Evolutionary conservation across 1,140 invertebrate genomes (phyloP).

Genomic region (Drosophila ogumai): DNA sequence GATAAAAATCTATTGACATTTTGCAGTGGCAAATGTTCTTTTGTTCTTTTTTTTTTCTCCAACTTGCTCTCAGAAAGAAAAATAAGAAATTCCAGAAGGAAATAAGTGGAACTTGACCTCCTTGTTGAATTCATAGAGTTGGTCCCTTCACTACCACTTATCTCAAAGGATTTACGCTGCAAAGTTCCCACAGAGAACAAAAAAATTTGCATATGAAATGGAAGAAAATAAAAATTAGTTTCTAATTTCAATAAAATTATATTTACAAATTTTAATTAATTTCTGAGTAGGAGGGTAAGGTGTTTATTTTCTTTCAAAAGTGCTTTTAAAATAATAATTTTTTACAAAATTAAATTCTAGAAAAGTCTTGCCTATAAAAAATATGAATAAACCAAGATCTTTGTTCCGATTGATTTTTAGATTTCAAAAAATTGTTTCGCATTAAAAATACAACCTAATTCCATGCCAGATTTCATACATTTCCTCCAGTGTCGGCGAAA

Average conservation of each 20-base stretch:
- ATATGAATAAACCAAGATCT: too few species aligned
- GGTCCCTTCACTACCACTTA: not conserved
- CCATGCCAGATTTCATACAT: not conserved
- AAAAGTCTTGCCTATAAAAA: too few species aligned
- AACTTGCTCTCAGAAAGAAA: not conserved
- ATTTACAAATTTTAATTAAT: too few species aligned
- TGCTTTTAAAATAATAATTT: too few species aligned
- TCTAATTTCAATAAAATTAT: not conserved
- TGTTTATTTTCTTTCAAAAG: too few species aligned
- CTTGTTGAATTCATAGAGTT: not conserved
- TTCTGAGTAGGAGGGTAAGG: too few species aligned
- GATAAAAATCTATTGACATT: conserved; percentile 65
- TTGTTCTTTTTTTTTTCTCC: not conserved
- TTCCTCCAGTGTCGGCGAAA: conserved; percentile 10
- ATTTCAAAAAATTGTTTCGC: not conserved
- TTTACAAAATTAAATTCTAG: too few species aligned
- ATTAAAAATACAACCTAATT: not conserved
- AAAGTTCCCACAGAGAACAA: not conserved
- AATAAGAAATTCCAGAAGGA: conserved; percentile 8
- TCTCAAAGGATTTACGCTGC: not conserved
- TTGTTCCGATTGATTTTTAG: too few species aligned
- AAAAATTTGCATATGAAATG: not conserved
- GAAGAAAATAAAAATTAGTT: not conserved
- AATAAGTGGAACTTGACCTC: not conserved
- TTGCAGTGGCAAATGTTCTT: conserved; percentile 6